A percentile compares a stretch with the other conserved stretches of the same genome.
These are phyloP conservation scores for Platygyra sinensis DNA, from an alignment of 64 coral and sea anemone genomes.

Conservation along the genomic window DNA sequence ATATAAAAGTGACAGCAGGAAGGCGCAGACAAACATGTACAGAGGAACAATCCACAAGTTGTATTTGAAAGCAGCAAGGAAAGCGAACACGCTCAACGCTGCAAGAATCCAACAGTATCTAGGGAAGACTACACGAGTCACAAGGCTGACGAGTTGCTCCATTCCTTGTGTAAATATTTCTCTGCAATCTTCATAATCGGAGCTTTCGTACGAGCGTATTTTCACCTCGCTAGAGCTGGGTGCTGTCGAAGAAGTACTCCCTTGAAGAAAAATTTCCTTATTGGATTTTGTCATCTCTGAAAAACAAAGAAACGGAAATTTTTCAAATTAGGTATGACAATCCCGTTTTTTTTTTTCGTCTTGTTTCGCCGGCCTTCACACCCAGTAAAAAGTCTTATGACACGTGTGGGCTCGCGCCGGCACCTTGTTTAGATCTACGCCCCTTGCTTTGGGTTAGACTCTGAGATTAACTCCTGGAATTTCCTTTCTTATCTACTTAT, in stretches of 20 bases:
- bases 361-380: neutral
- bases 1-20: constrained; percentile 68
- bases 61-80: constrained; percentile 56
- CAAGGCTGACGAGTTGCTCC: constrained; percentile 30
- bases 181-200: constrained; percentile 56
- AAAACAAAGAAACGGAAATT: neutral
- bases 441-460: too few species aligned
- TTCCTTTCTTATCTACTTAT: neutral
- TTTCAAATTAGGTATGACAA: neutral
- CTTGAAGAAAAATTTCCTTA: neutral
- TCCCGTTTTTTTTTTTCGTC: neutral
- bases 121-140: constrained; percentile 62
- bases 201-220: constrained; percentile 62
- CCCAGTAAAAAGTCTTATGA: neutral
- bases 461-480: neutral
- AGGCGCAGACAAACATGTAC: constrained; percentile 62
- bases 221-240: neutral
- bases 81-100: constrained; percentile 41
- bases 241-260: neutral
- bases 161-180: constrained; percentile 81
- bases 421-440: neutral
- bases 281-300: neutral
- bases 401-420: neutral
- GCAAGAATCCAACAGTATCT: constrained; percentile 52
- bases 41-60: constrained; percentile 60